Conservation (phyloP, 2,888 invertebrate genomes). For the Lasioglossum figueresi region DNA sequence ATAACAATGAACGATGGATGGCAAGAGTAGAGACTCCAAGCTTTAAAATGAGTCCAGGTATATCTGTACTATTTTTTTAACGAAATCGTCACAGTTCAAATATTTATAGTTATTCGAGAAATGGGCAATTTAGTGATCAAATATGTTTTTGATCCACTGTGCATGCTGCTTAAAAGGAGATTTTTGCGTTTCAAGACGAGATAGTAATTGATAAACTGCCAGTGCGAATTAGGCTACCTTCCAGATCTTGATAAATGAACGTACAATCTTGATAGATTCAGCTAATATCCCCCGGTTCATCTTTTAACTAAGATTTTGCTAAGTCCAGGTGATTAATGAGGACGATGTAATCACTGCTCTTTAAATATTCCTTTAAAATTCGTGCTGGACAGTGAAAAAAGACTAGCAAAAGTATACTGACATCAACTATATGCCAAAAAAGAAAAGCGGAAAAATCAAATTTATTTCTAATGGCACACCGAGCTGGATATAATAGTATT, state of each 20-base stretch:
- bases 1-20: no score
- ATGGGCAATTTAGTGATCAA: neutral
- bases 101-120: no score
- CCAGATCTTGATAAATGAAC: slow-evolving; percentile 23
- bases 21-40: no score
- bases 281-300: neutral
- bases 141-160: neutral
- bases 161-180: neutral
- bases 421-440: neutral
- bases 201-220: neutral
- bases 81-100: no score
- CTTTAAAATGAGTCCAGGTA: no score
- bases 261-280: slow-evolving; percentile 1
- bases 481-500: neutral
- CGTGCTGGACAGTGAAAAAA: neutral
- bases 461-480: neutral
- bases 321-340: neutral
- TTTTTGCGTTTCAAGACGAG: slow-evolving; percentile 1
- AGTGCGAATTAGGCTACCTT: slow-evolving; percentile 6
- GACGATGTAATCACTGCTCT: neutral
- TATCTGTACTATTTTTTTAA: no score
- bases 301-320: slow-evolving; percentile 2
- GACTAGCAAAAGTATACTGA: neutral
- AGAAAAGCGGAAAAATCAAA: neutral
- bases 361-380: neutral